A percentile compares a stretch with the other conserved stretches of the same genome.
Conservation (phyloP, 2,888 invertebrate species). For the Standfussiana lucernea region DNA sequence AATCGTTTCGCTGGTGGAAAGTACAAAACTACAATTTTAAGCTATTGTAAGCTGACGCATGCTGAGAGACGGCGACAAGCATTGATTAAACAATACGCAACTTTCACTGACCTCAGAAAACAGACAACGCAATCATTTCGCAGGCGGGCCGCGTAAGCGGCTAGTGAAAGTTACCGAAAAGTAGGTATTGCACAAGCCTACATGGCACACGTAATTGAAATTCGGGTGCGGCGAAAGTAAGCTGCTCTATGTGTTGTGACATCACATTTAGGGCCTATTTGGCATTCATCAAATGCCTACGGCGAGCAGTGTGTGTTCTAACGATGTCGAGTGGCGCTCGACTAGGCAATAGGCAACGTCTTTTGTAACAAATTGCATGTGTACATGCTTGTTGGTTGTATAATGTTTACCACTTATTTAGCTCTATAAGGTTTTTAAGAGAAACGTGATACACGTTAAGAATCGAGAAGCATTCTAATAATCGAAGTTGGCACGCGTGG, state of each 20-base stretch:
- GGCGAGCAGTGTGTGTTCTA: slow-evolving; percentile 49
- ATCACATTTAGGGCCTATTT: slow-evolving; percentile 72
- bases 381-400: slow-evolving; percentile 19
- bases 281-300: slow-evolving; percentile 69
- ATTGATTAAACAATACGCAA: slow-evolving; percentile 80
- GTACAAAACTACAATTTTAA: slow-evolving; percentile 35
- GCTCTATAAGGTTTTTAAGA: slow-evolving; percentile 52
- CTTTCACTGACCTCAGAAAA: slow-evolving; percentile 88
- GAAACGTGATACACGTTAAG: slow-evolving; percentile 58
- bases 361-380: slow-evolving; percentile 61
- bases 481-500: slow-evolving; percentile 64
- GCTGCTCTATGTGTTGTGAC: slow-evolving; percentile 78
- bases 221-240: slow-evolving; percentile 89
- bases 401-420: slow-evolving; percentile 38
- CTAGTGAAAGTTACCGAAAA: slow-evolving; percentile 90
- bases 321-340: slow-evolving; percentile 43
- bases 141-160: slow-evolving; percentile 87
- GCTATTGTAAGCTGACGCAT: slow-evolving; percentile 58
- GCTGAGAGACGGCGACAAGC: slow-evolving; percentile 53
- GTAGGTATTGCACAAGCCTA: slow-evolving; percentile 89
- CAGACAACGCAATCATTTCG: slow-evolving; percentile 87
- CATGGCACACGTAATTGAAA: slow-evolving; percentile 86
- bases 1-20: slow-evolving; percentile 29
- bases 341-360: slow-evolving; percentile 47
- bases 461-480: slow-evolving; percentile 66